phyloP scores from a whole-genome alignment of 2,113 vertebrate species.

The Petrocephalus zakoni region DNA sequence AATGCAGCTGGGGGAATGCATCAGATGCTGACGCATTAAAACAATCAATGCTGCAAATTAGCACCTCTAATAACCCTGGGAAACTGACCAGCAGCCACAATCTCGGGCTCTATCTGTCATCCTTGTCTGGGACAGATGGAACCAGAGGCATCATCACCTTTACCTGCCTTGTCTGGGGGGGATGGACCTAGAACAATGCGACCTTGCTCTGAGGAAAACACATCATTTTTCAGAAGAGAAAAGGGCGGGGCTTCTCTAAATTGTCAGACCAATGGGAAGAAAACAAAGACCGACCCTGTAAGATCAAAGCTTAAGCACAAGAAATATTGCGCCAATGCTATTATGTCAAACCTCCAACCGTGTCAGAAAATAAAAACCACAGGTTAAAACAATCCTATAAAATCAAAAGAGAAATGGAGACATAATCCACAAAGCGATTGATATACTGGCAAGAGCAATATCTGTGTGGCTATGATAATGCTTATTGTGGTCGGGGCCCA shows the following conservation, averaged over 20 bases:
- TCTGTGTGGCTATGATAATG: slow-evolving; percentile 8
- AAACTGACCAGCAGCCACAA: not conserved
- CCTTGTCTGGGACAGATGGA: not conserved
- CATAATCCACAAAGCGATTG: accelerated
- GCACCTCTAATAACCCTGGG: not conserved
- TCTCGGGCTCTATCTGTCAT: not conserved
- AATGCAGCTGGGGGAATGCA: not conserved
- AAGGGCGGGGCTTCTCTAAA: not conserved
- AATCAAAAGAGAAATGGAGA: not conserved
- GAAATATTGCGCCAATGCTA: not conserved
- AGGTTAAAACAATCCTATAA: not conserved
- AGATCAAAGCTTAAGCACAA: not conserved
- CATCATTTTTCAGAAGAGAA: not conserved
- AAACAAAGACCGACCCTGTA: not conserved
- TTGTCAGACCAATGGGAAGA: not conserved
- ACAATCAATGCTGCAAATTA: not conserved
- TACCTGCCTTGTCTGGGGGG: not conserved
- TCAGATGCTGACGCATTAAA: not conserved
- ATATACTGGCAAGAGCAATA: slow-evolving; percentile 8
- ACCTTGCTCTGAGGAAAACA: not conserved
- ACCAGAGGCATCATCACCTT: not conserved
- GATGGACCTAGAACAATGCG: not conserved
- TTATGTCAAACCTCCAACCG: not conserved
- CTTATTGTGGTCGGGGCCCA: not conserved
- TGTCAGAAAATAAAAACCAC: not conserved